Conservation (phyloP, 2,888 invertebrate genomes). For the Lingula anatina region DNA sequence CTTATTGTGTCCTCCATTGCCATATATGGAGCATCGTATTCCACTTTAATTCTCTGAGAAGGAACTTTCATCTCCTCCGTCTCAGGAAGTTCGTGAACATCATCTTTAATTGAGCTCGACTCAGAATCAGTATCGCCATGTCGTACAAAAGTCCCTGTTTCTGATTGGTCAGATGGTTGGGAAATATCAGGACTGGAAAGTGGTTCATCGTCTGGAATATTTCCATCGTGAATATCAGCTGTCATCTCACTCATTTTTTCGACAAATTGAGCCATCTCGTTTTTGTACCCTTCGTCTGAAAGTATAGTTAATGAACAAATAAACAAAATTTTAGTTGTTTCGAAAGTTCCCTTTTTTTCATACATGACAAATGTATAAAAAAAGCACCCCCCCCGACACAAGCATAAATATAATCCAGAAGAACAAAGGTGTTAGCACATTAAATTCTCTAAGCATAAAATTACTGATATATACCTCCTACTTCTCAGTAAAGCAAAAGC, state of each 20-base stretch:
- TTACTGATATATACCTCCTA: no score
- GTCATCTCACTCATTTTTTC: constrained; percentile 21
- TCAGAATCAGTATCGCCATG: constrained; percentile 11
- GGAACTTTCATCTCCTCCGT: not conserved
- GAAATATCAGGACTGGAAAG: constrained; percentile 1
- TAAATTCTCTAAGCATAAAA: no score
- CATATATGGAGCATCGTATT: not conserved
- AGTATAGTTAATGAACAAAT: not conserved
- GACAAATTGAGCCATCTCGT: constrained; percentile 23
- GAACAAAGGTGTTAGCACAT: no score
- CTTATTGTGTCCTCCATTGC: not conserved
- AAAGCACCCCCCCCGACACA: no score
- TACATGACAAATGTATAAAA: no score
- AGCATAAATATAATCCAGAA: no score
- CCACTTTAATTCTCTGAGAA: not conserved
- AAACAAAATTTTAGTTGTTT: no score
- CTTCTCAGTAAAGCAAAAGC: no score
- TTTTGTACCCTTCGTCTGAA: constrained; percentile 13
- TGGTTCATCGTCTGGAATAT: not conserved
- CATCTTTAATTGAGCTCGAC: constrained; percentile 7
- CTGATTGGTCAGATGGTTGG: constrained; percentile 11
- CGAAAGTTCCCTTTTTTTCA: no score
- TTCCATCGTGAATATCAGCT: constrained; percentile 5
- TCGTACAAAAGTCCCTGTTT: constrained; percentile 17
- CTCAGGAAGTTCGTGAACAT: not conserved